Evolutionary conservation across 2,888 invertebrate genomes (phyloP).

Genomic region (Lithophane socia): DNA sequence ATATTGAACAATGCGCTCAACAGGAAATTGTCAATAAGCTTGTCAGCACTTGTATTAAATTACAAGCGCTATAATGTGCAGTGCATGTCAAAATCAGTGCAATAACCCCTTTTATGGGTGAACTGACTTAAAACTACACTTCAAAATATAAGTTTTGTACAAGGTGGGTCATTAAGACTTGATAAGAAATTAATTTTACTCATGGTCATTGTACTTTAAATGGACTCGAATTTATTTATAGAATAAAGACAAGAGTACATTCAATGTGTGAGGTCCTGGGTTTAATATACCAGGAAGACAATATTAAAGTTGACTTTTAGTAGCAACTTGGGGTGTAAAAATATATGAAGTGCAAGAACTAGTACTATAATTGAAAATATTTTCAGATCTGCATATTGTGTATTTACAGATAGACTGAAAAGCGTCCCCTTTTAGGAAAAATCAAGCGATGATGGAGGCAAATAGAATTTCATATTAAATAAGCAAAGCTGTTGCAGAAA

Average conservation of each 20-base stretch:
- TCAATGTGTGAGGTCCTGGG: neutral
- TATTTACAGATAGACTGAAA: neutral
- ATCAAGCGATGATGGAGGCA: neutral
- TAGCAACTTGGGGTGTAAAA: neutral
- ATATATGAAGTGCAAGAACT: neutral
- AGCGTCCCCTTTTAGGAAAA: neutral
- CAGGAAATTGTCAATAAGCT: constrained; percentile 88
- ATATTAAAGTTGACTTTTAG: neutral
- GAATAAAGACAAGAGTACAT: neutral
- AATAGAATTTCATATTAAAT: constrained; percentile 1
- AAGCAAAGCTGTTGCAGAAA: neutral
- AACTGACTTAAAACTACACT: neutral
- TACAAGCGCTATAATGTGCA: constrained; percentile 64
- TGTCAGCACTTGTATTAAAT: constrained; percentile 78
- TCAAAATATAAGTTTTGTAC: constrained; percentile 22
- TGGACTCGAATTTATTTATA: constrained; percentile 17
- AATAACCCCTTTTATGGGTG: constrained; percentile 69
- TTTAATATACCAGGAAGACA: neutral
- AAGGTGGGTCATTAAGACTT: constrained; percentile 26
- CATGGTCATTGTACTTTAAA: constrained; percentile 35
- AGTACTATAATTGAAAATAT: neutral
- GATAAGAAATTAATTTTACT: constrained; percentile 36
- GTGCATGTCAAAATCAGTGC: constrained; percentile 72
- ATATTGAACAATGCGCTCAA: constrained; percentile 80
- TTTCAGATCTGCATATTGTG: neutral